Evolutionary conservation across 2,888 invertebrate species (phyloP), one percentile per base, ranked within the genome.

Genomic region (Ephialtes manifestator): DNA sequence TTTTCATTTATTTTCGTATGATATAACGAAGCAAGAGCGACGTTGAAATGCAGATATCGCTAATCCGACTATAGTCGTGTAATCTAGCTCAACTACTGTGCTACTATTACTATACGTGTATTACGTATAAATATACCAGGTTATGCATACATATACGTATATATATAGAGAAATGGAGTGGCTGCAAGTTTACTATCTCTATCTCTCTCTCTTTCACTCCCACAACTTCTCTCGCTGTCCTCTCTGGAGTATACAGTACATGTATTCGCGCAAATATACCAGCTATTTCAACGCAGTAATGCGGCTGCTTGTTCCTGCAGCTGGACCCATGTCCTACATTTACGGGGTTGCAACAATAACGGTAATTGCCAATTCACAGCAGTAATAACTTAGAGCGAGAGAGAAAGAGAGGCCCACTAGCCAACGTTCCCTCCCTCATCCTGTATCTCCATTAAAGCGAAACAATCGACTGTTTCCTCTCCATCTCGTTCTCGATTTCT

Each of bases 331-430:
- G 89, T 90, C 88, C 88, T 87, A 90, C 89, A 89, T 91, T 90
- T 89, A 87, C 88, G 87, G 90, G 86, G 87, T 89, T 88, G 87
- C 90, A 87, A 91, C 90, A 92, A 91, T 92, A 91, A 92, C 89
- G 88, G 90, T 90, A 91, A 92, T 91, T 91, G 91, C 90, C 91
- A 92, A 92, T 92, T 92, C 91, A 91, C 88, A 89, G 85, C 79
- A 87, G 89, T 90, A 90, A 92, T 92, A 92, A 91, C 89, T 91
- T 89, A 87, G 81, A 48, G 39, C 28, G 48, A 53, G 48, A 58
- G 15, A 35, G 63, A 51, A 43, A 24, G 46, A 71, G 39, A 65
- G 65, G 76, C 46, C 53, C 31, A 35, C 51, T 48, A 51, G 71
- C 58, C 53, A 70, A 43, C 63, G 28, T 67, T 82, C 68, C 60